Evolutionary conservation across 1,140 invertebrate species (phyloP).

Genomic region (Ceratina calcarata): DNA sequence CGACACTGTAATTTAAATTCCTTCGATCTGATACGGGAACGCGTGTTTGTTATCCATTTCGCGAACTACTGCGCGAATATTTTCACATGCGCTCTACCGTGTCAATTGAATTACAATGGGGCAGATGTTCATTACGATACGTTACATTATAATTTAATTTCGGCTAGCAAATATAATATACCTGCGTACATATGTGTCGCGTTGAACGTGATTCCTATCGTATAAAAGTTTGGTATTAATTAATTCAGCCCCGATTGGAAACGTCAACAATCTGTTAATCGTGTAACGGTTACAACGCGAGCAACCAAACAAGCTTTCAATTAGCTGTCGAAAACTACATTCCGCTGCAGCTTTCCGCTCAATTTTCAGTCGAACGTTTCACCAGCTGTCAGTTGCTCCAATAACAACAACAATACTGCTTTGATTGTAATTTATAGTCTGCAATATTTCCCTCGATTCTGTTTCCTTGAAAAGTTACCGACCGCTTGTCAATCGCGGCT

Average conservation of each 20-base stretch:
- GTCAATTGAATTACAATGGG: too few species aligned
- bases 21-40: not conserved
- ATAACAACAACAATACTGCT: not conserved
- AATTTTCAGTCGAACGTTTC: slow-evolving; percentile 26
- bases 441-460: slow-evolving; percentile 11
- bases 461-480: not conserved
- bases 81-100: not conserved
- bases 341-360: not conserved
- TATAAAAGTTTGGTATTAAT: not conserved
- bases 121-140: not conserved
- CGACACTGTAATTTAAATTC: slow-evolving; percentile 47
- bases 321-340: slow-evolving; percentile 38
- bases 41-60: not conserved
- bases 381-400: not conserved
- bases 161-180: not conserved
- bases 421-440: not conserved
- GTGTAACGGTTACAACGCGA: not conserved
- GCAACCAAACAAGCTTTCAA: not conserved
- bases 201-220: not conserved
- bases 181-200: not conserved
- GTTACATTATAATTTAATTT: not conserved
- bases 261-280: not conserved
- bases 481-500: slow-evolving; percentile 17
- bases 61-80: not conserved
- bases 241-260: not conserved